A percentile compares a stretch with the other conserved stretches of the same genome.
These are phyloP conservation scores for Parasteatoda tepidariorum DNA, from an alignment of 1,140 invertebrate species.

Conservation along the genomic window DNA sequence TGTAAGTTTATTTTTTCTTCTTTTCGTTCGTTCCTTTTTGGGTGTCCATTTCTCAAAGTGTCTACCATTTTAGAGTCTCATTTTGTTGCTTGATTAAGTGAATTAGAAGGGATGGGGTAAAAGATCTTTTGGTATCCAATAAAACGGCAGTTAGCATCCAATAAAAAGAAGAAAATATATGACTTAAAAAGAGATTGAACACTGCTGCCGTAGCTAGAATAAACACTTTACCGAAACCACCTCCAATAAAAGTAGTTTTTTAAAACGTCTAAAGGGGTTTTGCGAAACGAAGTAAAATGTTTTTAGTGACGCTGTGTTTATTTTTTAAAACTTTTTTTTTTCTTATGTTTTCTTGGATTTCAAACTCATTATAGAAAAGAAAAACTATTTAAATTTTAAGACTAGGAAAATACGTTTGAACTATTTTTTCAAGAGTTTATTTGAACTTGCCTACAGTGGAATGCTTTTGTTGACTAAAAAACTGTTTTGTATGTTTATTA, in stretches of 20 bases:
- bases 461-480: too few species aligned
- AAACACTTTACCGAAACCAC: conserved; percentile 31
- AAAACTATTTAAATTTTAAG: neutral
- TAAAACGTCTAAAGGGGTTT: conserved; percentile 2
- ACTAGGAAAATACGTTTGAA: neutral
- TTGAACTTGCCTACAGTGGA: too few species aligned
- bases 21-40: neutral
- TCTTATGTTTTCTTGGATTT: neutral
- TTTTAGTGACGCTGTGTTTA: neutral
- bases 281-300: too few species aligned
- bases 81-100: conserved; percentile 57
- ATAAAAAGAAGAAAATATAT: conserved; percentile 52
- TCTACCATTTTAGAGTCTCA: conserved; percentile 55
- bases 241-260: neutral
- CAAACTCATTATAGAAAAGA: neutral
- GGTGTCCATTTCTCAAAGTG: conserved; percentile 59
- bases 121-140: conserved; percentile 49
- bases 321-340: neutral
- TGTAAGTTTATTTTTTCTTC: conserved; percentile 12
- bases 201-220: conserved; percentile 16
- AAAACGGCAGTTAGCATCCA: conserved; percentile 57
- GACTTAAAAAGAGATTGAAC: conserved; percentile 8
- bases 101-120: conserved; percentile 34
- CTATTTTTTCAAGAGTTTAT: neutral
- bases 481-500: too few species aligned